phyloP scores from a whole-genome alignment of 2,797 vertebrate species.

The Pangasius larnaudii region DNA sequence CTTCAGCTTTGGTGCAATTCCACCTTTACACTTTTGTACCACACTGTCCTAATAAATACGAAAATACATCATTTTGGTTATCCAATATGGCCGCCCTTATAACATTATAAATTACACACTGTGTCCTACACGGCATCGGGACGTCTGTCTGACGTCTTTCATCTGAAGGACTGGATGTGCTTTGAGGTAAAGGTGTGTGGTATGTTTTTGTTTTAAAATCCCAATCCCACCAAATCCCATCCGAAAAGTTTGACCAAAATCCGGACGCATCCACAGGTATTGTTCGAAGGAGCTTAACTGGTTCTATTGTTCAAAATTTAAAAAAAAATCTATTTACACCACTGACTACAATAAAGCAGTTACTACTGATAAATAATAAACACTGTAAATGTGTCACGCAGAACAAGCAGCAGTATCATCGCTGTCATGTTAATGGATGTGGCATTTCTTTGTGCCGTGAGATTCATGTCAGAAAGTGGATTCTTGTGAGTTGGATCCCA shows the following conservation, averaged over 20 bases:
- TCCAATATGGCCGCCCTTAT: background rate
- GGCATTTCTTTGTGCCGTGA: too few species aligned
- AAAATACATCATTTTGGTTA: background rate
- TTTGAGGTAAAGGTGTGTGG: background rate
- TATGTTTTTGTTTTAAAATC: background rate
- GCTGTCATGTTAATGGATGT: too few species aligned
- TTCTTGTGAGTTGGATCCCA: too few species aligned
- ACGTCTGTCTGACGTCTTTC: background rate
- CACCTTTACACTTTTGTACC: background rate
- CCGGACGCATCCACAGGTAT: background rate
- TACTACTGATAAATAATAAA: background rate
- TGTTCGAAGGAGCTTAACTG: background rate
- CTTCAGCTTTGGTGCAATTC: background rate
- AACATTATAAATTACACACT: background rate
- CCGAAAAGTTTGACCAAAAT: too few species aligned
- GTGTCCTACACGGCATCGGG: too few species aligned
- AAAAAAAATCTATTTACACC: background rate
- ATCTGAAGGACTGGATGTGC: background rate
- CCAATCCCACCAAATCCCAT: background rate
- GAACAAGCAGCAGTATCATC: too few species aligned
- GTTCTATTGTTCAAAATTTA: background rate
- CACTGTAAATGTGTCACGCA: background rate
- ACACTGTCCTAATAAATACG: background rate
- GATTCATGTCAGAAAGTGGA: too few species aligned
- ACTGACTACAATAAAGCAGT: background rate